Percentiles rank a stretch among this genome's conserved stretches.
Evolutionary conservation across 1,140 invertebrate genomes (phyloP).

Genomic region (Drosophila tani): DNA sequence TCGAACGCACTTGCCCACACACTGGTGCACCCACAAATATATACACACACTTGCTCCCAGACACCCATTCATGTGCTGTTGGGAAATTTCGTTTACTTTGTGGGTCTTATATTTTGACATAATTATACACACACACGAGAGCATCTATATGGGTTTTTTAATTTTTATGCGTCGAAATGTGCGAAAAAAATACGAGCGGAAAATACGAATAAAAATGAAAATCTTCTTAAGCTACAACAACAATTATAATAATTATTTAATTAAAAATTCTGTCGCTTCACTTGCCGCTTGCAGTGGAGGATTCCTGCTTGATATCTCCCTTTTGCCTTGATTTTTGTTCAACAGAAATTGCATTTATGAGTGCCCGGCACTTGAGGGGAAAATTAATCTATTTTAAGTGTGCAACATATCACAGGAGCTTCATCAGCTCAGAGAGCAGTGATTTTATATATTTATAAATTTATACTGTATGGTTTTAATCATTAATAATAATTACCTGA

Average conservation of each 20-base stretch:
- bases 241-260: constrained; percentile 81
- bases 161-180: constrained; percentile 33
- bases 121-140: constrained; percentile 57
- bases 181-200: constrained; percentile 20
- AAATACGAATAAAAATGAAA: constrained; percentile 58
- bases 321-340: constrained; percentile 35
- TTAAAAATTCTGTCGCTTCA: constrained; percentile 69
- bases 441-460: neutral
- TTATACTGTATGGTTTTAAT: neutral
- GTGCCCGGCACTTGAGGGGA: constrained; percentile 40
- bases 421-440: no score
- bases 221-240: constrained; percentile 75
- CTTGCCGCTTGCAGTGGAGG: constrained; percentile 19
- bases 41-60: neutral
- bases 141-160: constrained; percentile 19
- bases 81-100: constrained; percentile 58
- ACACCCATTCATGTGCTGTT: constrained; percentile 13
- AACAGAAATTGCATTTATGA: constrained; percentile 70
- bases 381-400: constrained; percentile 76
- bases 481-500: neutral
- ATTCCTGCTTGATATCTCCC: constrained; percentile 34
- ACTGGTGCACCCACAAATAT: constrained; percentile 1
- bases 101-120: constrained; percentile 67
- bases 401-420: constrained; percentile 15
- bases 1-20: constrained; percentile 28